Base-by-base conservation (phyloP, 2,113 vertebrate species). In the Anoplopoma fimbria region DNA sequence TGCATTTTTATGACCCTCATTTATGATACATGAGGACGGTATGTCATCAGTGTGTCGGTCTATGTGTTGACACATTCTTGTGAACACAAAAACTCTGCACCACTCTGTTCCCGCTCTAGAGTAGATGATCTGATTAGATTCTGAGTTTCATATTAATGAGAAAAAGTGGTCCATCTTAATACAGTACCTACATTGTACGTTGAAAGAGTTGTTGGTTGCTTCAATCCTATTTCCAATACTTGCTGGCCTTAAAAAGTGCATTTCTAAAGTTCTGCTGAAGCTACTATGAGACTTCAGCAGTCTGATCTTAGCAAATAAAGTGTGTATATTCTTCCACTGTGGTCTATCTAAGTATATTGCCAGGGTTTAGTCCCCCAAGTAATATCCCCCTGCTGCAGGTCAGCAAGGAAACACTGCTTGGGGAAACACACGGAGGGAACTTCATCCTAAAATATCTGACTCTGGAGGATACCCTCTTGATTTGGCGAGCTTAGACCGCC, bases 351-450 rank as follows among this genome's bases (percentile, higher is more conserved):
- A 0, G 27, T 62, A 31, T 72, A 63, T 53, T 55, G 29, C 49
- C 58, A 57, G 21, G 42, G 40, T 60, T 70, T 33, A 34, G 36
- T 69, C 42, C 64, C n/a, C 17, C 15, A 17, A 33, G n/a, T 61
- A 33, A 13, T 51, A 21, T 31, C 1, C 10, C 17, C 9, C 63
- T 19, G 23, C n/a, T 42, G 29, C 9, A 36, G 10, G 69, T 34
- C 49, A 72, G 12, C 4, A 13, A 47, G 33, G 27, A 65, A 51
- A 62, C 27, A 3, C 49, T 27, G 15, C 23, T 17, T 0, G 3
- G 34, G 33, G 17, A 74, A 55, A 60, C 76, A 77, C 69, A 69
- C 49, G 57, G 15, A 31, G 23, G 36, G 13, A 65, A 80, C 34
- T 58, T 45, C 19, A 68, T 58, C 27, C 27, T 53, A 10, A 69